Evolutionary conservation across 2,113 vertebrate species (phyloP), one percentile per base, ranked within the genome.

Genomic region (Brienomyrus longianalis): DNA sequence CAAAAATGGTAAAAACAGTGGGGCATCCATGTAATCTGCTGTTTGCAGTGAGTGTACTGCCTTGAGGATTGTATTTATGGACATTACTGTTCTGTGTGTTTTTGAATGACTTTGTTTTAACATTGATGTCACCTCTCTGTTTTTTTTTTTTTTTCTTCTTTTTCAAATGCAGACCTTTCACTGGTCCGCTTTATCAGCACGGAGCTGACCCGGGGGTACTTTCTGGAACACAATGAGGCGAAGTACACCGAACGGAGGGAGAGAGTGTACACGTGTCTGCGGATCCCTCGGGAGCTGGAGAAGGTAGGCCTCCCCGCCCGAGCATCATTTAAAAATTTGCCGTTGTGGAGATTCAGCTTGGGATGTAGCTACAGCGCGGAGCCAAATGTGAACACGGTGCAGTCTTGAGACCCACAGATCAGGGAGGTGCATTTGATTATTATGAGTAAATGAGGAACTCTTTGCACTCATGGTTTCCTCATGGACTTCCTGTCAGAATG

Each of bases 211-310:
- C 96, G 98, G 94, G 98, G 98, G 54, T 99, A 99, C 95, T 99
- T 99, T 95, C 97, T 99, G 90, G 98, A 99, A 95, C 98, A 99
- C 94, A 99, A 99, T 90, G 98, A 99, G 94, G 98, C 98, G 92
- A 99, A 99, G 94, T 99, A 99, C 91, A 99, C 97, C 0, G 98
- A 99, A 92, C 95, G 98, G 91, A 96, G 98, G 93, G 98, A 99
- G 93, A 96, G 96, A 92, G 98, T 99, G 0, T 99, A 99, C 94
- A 99, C 98, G 0, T 99, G 98, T 93, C 95, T 99, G 93, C 95
- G 98, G 88, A 99, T 99, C 95, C 98, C 98, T 21, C 97, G 97
- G 94, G 98, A 99, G 93, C 91, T 99, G 93, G 98, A 99, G 95
- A 99, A 99, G 98, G 98, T 98, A 93, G 92, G 91, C 50, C 31